phyloP scores from a whole-genome alignment of 2,888 invertebrate genomes.

The Oligia latruncula region DNA sequence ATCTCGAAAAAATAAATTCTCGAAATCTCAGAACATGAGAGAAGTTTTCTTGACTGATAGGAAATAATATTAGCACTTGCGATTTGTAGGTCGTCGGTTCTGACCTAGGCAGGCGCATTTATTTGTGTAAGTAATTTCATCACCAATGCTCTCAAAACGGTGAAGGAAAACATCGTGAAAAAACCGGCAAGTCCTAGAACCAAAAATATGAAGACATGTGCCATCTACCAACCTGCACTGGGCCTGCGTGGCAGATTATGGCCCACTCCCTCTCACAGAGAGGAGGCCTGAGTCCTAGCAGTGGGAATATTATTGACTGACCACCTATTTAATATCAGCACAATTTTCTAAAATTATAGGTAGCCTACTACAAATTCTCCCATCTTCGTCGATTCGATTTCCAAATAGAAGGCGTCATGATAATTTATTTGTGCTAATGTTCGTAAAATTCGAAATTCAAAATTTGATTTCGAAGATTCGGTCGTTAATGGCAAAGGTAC shows the following conservation, averaged over 20 bases:
- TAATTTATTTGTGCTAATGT: conserved; percentile 38
- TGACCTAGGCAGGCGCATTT: too few relatives aligned
- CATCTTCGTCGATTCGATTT: conserved; percentile 31
- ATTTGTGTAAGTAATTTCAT: too few relatives aligned
- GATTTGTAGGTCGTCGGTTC: too few relatives aligned
- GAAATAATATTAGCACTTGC: conserved; percentile 25
- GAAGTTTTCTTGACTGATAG: neutral
- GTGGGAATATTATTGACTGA: neutral
- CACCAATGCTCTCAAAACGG: too few relatives aligned
- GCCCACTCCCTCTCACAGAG: neutral
- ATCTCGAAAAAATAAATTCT: too few relatives aligned
- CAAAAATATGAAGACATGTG: too few relatives aligned
- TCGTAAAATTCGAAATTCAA: conserved; percentile 38
- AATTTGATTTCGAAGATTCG: conserved; percentile 36
- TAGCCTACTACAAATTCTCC: neutral
- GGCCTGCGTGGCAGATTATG: too few relatives aligned
- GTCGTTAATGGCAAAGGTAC: conserved; percentile 5
- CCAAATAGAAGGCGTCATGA: conserved; percentile 5
- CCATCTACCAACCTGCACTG: neutral
- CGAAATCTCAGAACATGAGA: neutral
- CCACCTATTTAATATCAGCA: too few relatives aligned
- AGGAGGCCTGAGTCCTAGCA: neutral
- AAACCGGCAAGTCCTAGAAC: too few relatives aligned
- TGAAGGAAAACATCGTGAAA: too few relatives aligned
- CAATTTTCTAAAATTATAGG: neutral